A percentile compares a stretch with the other conserved stretches of the same genome.
These are phyloP conservation scores for Eupsittula cactorum DNA, from an alignment of 2,113 vertebrate species.

Conservation along the genomic window DNA sequence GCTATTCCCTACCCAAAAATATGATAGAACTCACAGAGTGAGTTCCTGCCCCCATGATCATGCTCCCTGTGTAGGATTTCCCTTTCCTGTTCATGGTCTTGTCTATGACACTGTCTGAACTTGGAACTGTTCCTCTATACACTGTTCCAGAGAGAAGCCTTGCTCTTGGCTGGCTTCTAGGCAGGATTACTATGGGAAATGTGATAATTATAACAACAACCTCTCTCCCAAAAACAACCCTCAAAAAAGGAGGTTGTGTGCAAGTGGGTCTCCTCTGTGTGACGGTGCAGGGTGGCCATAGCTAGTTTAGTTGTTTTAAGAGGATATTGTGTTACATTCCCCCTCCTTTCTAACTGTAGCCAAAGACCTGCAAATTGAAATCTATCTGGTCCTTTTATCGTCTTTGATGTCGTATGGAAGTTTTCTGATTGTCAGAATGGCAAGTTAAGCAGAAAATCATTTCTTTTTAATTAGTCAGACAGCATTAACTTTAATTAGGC, in stretches of 20 bases:
- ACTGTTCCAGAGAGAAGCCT: neutral
- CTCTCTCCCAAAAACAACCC: neutral
- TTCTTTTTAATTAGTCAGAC: conserved; percentile 36
- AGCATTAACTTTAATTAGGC: conserved; percentile 35
- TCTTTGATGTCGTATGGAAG: neutral
- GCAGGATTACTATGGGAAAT: neutral
- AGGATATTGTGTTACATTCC: neutral
- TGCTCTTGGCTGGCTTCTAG: neutral
- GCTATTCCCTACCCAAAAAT: neutral
- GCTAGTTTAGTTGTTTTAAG: neutral
- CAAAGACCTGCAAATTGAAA: neutral
- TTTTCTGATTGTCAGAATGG: neutral
- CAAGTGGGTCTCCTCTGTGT: neutral
- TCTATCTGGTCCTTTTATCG: neutral
- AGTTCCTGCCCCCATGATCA: neutral
- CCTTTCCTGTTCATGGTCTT: neutral
- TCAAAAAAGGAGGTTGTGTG: neutral
- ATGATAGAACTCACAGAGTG: neutral
- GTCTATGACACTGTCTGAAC: neutral
- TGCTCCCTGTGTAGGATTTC: neutral
- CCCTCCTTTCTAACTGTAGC: neutral
- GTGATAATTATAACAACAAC: neutral
- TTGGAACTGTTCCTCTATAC: neutral
- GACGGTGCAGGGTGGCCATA: neutral
- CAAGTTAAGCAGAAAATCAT: conserved; percentile 45